Evolutionary conservation across 2,888 invertebrate genomes (phyloP), one percentile per base, ranked within the genome.

Genomic region (Dyspetes luteomarginatus): DNA sequence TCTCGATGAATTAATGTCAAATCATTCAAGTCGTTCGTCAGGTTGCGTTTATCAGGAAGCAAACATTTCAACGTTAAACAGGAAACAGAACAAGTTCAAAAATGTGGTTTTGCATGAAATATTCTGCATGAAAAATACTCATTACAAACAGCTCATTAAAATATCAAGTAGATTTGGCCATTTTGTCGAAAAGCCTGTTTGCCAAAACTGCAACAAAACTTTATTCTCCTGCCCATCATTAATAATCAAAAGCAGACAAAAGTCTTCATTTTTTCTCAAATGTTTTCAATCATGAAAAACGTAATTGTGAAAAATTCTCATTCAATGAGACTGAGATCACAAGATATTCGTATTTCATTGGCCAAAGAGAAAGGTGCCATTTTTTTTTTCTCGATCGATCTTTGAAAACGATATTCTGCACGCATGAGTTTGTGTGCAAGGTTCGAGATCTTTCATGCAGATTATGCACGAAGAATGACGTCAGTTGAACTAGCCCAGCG

Each of bases 401-500:
- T 73, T 15, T 19, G 55, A 55, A 7, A 41, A 64, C 43, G 17
- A 28, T n/a, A n/a, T n/a, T 36, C 5, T 52, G 50, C 3, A 67
- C 60, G 41, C 43, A 24, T 9, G 12, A 4, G 52, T 48, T 45
- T n/a, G 12, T 5, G 15, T 4, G 17, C 45, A 65, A 19, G 30
- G 22, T 65, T 73, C 15, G 41, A 65, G 73, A 81, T 78, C 69
- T 15, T 45, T 58, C 36, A 60, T 81, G 58, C 65, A 71, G 78
- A 78, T 81, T 78, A 15, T 56, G 69, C 19, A 50, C 43, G 52
- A 65, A 45, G 3, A 62, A 74, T 78, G 69, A 81, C 77, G 81
- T 81, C 81, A 71, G 48, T 65, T 28, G 28, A 50, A 56, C 64
- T 43, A 36, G 50, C 24, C 41, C 56, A 28, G 48, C 26, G 64